Evolutionary conservation across 23 tunicate genomes (phyloP), one percentile per base, ranked within the genome.

Genomic region (Halocynthia aurantium): DNA sequence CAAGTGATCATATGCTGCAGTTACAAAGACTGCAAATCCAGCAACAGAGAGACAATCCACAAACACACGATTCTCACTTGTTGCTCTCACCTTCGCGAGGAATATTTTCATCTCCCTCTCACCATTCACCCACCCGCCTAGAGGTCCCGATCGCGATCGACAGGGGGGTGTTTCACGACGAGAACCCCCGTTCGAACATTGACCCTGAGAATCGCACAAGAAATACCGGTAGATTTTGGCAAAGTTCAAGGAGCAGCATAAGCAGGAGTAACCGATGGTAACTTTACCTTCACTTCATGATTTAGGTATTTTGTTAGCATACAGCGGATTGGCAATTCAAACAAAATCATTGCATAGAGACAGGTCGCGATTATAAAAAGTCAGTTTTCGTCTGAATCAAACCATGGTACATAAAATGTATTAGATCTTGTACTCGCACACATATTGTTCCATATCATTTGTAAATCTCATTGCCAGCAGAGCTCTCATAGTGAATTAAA

Each of bases 211-310:
- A 31, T 31, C 44, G 44, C 44, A 4, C 44, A 31, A 31, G 44
- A 31, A 31, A 31, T 17, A 50, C 77, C 62, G 81, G 97, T 72
- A 70, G 97, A 10, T 51, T 90, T 19, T 57, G 88, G 64, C 80
- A 85, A 81, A 81, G 76, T 52, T n/a, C 77, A 8, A 61, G 81
- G 71, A 81, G 83, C 8, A 73, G 81, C 8, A 84, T 77, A 4
- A 90, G 87, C 49, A 81, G 78, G 51, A 90, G 97, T 72, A 87
- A 90, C 8, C 90, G 89, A 0, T 90, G 97, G 97, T 90, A 64
- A 76, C 15, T 75, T 44, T 4, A 11, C 77, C 44, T 31, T 31
- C 4, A 31, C 44, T 31, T 31, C 44, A 31, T 31, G 44, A 31
- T 31, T 31, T 1, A 4, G 4, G 4, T 31, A 31, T 31, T 31